phyloP scores from a whole-genome alignment of 2,888 invertebrate species.

The Sesia apiformis region DNA sequence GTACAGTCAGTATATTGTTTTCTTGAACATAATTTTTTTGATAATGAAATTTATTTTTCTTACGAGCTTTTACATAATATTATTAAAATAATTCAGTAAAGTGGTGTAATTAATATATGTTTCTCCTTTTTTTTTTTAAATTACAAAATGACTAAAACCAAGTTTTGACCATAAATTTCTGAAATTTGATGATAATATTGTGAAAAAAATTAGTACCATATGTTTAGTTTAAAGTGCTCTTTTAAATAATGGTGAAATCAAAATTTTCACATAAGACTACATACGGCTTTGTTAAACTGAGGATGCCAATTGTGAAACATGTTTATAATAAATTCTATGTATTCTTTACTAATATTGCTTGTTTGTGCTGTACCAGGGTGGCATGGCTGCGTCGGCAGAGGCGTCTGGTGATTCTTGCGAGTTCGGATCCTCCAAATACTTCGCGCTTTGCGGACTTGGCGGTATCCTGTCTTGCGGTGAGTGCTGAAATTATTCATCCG shows the following conservation, averaged over 20 bases:
- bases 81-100: no score
- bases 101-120: no score
- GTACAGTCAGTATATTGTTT: no score
- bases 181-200: no score
- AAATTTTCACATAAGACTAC: background rate
- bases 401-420: conserved; percentile 81
- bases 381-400: conserved; percentile 51
- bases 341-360: background rate
- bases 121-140: no score
- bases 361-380: conserved; percentile 19
- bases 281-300: background rate
- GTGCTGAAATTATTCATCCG: conserved; percentile 8
- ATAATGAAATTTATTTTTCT: no score
- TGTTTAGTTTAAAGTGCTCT: background rate
- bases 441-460: conserved; percentile 93
- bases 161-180: no score
- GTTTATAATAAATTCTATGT: background rate
- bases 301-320: no score
- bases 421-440: conserved; percentile 93
- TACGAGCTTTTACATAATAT: no score
- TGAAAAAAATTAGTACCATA: no score
- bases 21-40: no score
- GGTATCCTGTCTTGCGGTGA: conserved; percentile 79
- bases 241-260: background rate
- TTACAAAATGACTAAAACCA: no score